phyloP scores from a whole-genome alignment of 2,888 invertebrate genomes.

The Ectropis crepuscularia region DNA sequence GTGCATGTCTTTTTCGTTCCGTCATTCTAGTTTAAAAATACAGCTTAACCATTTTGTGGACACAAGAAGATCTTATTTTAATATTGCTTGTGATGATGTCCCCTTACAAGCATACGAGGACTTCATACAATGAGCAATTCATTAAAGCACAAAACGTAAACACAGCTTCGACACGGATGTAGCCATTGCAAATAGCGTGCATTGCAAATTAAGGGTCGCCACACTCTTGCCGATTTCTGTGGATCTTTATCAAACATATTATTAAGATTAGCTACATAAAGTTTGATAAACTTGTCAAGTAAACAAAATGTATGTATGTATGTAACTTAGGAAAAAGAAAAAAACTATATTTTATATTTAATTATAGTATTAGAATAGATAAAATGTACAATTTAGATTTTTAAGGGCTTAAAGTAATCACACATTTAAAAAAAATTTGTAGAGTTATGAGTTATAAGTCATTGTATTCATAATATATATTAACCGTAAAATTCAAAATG shows the following conservation, averaged over 20 bases:
- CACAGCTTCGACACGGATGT: slow-evolving; percentile 43
- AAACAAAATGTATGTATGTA: neutral
- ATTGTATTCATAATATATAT: too few relatives aligned
- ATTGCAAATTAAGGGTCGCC: slow-evolving; percentile 1
- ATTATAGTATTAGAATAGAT: too few relatives aligned
- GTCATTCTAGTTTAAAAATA: too few relatives aligned
- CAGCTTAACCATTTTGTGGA: neutral
- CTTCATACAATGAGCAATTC: slow-evolving; percentile 63
- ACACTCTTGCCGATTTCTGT: neutral
- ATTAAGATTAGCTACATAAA: too few relatives aligned
- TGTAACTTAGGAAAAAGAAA: neutral
- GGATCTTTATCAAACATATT: neutral
- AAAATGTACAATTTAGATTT: too few relatives aligned
- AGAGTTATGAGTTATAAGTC: too few relatives aligned
- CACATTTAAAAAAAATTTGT: too few relatives aligned
- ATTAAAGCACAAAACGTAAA: slow-evolving; percentile 54
- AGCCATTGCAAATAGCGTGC: slow-evolving; percentile 15
- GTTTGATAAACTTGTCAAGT: too few relatives aligned
- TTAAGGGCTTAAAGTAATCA: too few relatives aligned
- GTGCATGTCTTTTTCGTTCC: too few relatives aligned
- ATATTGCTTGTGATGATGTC: neutral
- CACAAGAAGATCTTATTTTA: neutral
- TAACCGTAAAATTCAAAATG: too few relatives aligned
- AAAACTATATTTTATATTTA: too few relatives aligned
- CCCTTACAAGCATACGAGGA: slow-evolving; percentile 10